phyloP scores from a whole-genome alignment of 2,797 vertebrate genomes.

The Natrix natrix region DNA sequence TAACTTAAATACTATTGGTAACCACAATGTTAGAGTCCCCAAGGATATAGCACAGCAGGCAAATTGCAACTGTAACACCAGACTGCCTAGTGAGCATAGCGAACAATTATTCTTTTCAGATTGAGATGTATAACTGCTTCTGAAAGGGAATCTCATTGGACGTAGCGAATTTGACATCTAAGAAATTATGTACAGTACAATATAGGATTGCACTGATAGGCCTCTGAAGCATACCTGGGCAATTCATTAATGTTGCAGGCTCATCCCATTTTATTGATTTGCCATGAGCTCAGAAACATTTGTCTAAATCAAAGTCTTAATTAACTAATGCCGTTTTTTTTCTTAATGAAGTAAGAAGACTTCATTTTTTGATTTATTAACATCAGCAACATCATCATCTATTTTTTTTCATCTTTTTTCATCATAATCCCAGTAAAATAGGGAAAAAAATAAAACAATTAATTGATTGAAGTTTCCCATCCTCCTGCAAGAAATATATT shows the following conservation, averaged over 20 bases:
- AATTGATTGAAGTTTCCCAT: not conserved
- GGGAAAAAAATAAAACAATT: not conserved
- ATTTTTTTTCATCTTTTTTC: not conserved
- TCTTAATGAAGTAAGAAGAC: not conserved
- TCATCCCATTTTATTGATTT: not conserved
- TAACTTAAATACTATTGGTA: not conserved
- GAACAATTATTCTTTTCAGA: not conserved
- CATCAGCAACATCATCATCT: not conserved
- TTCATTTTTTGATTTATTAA: not conserved
- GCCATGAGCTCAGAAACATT: not conserved
- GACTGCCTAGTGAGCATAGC: not conserved
- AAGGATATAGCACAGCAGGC: not conserved
- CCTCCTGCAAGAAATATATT: not conserved
- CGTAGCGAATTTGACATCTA: not conserved
- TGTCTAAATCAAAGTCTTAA: not conserved
- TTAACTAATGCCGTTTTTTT: not conserved
- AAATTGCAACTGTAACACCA: not conserved
- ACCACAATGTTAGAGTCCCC: not conserved
- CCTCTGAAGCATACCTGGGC: not conserved
- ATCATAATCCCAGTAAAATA: not conserved
- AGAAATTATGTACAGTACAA: not conserved
- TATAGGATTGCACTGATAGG: not conserved
- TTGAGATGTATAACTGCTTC: not conserved
- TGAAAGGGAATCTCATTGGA: not conserved
- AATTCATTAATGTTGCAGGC: not conserved